A percentile compares a stretch with the other conserved stretches of the same genome.
These are phyloP conservation scores for Monochamus alternatus DNA, from an alignment of 2,888 invertebrate species.

Conservation along the genomic window DNA sequence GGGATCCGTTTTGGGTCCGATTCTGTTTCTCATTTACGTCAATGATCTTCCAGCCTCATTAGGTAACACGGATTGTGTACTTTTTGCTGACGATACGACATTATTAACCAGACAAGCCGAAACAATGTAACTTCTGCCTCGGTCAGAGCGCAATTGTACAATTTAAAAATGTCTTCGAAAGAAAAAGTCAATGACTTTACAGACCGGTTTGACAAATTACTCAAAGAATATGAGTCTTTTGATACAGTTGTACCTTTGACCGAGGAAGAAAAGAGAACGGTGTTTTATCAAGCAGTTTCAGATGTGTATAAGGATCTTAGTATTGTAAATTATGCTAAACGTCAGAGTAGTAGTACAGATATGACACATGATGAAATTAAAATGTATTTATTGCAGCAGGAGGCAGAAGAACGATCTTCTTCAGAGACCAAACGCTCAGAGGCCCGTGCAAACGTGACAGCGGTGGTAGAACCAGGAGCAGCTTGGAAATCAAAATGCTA, in stretches of 20 bases:
- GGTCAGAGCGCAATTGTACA: neutral
- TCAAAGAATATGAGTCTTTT: neutral
- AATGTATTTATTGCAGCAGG: neutral
- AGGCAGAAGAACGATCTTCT: neutral
- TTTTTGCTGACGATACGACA: no score
- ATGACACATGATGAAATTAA: neutral
- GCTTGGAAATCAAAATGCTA: neutral
- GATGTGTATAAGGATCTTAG: neutral
- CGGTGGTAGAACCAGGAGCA: neutral
- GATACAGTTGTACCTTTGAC: neutral
- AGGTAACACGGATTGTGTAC: no score
- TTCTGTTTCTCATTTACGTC: no score
- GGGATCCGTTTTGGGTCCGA: no score
- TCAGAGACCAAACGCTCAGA: neutral
- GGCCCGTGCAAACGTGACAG: neutral
- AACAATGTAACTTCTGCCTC: neutral
- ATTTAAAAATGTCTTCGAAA: neutral
- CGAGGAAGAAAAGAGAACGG: neutral
- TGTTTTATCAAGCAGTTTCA: neutral
- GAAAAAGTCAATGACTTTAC: conserved; percentile 4
- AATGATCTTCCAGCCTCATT: no score
- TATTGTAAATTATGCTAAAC: neutral
- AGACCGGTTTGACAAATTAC: neutral
- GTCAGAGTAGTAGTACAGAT: neutral
- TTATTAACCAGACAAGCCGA: neutral